phyloP scores from a whole-genome alignment of 2,113 vertebrate genomes.

The Platysternon megacephalum region DNA sequence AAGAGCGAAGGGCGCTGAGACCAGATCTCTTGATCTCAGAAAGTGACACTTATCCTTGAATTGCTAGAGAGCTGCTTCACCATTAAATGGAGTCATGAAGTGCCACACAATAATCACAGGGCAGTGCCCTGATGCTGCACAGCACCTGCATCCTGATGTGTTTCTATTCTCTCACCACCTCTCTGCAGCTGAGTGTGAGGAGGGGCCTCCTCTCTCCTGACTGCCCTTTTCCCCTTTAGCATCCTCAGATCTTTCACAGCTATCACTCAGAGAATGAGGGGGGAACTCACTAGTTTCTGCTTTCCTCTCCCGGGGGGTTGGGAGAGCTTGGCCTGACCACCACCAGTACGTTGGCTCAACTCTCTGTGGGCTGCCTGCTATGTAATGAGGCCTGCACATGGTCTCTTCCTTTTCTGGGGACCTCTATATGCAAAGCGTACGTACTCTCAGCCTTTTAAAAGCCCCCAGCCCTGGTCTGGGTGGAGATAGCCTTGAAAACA shows the following conservation, averaged over 20 bases:
- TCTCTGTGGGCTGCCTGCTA: background rate
- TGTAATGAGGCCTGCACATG: background rate
- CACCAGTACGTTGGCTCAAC: background rate
- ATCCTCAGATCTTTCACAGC: background rate
- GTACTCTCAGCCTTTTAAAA: accelerated
- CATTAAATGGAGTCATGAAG: background rate
- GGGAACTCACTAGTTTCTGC: background rate
- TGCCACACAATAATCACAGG: background rate
- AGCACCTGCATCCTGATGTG: background rate
- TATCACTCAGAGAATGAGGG: background rate
- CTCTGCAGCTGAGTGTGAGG: background rate
- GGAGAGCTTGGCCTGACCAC: accelerated
- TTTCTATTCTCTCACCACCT: background rate
- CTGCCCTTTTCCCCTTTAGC: background rate
- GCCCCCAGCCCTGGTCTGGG: background rate
- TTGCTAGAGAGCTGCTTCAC: background rate
- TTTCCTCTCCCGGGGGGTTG: background rate
- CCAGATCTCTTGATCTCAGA: background rate
- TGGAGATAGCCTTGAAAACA: background rate
- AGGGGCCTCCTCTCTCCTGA: background rate
- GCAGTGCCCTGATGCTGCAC: background rate
- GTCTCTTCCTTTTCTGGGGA: background rate
- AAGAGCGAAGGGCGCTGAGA: background rate
- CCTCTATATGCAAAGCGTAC: background rate
- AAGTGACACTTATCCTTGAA: background rate